Percentiles rank a stretch among this genome's conserved stretches.
phyloP scores from a whole-genome alignment of 35 echinoderm and acorn worm genomes.

The Ptychodera flava region DNA sequence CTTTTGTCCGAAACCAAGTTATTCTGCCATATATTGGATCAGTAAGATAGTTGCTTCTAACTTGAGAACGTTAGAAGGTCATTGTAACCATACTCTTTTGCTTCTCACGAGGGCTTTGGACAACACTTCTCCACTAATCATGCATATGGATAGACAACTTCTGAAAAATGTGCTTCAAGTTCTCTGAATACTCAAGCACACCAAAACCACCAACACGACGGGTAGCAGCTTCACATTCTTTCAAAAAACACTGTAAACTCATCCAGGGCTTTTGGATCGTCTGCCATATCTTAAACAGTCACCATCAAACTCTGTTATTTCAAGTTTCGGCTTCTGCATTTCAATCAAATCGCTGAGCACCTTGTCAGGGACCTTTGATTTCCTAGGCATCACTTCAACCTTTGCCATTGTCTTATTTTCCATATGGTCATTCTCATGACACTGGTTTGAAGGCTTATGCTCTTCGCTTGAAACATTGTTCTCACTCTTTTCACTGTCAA shows the following conservation, averaged over 20 bases:
- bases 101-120: conserved; percentile 9
- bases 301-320: conserved; percentile 18
- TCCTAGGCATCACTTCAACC: too few relatives aligned
- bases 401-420: too few relatives aligned
- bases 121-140: conserved; percentile 25
- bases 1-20: too few relatives aligned
- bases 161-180: conserved; percentile 23
- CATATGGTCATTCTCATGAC: too few relatives aligned
- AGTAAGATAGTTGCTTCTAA: conserved; percentile 8
- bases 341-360: conserved; percentile 21
- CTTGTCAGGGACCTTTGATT: not conserved
- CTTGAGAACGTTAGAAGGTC: conserved; percentile 7
- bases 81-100: conserved; percentile 4
- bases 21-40: conserved; percentile 29
- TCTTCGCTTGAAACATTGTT: not conserved
- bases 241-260: too few relatives aligned
- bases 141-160: conserved; percentile 22
- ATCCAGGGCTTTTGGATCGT: too few relatives aligned
- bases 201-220: too few relatives aligned
- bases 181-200: too few relatives aligned
- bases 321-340: conserved; percentile 44
- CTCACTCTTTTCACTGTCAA: not conserved
- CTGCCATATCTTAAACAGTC: conserved; percentile 11
- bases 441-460: too few relatives aligned
- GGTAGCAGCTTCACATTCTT: too few relatives aligned